A percentile compares a stretch with the other conserved stretches of the same genome.
Evolutionary conservation across 2,797 vertebrate species (phyloP).

Genomic region (Meda fulgida): DNA sequence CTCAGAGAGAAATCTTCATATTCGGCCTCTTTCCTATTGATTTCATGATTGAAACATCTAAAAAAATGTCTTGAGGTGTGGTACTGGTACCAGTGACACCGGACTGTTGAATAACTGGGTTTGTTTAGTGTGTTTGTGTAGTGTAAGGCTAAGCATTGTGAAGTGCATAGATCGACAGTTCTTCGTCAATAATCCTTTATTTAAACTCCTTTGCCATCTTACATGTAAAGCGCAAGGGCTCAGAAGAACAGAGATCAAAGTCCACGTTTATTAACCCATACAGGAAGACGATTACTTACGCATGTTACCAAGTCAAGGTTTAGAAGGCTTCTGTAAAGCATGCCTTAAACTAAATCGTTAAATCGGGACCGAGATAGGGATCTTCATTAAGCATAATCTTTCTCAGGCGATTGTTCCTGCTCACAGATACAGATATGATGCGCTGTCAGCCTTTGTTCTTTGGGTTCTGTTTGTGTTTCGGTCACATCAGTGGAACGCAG

Average conservation of each 20-base stretch:
- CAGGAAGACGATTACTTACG: conserved; percentile 34
- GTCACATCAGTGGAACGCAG: conserved; percentile 23
- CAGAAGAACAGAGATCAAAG: conserved; percentile 55
- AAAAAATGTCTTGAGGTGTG: too few relatives aligned
- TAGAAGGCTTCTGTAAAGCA: background rate
- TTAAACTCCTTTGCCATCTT: background rate
- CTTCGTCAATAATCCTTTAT: conserved; percentile 3
- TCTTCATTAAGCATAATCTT: background rate
- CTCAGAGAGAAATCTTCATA: too few relatives aligned
- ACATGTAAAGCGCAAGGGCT: too few relatives aligned
- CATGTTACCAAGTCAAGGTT: background rate
- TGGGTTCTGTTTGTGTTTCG: conserved; percentile 33
- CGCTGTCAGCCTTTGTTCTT: conserved; percentile 9
- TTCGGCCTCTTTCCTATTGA: too few relatives aligned
- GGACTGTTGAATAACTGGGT: too few relatives aligned
- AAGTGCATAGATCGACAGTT: background rate
- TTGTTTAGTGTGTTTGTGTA: too few relatives aligned
- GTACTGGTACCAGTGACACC: too few relatives aligned
- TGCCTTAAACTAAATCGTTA: background rate
- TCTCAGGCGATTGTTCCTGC: background rate
- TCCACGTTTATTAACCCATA: conserved; percentile 49
- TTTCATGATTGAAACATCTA: too few relatives aligned
- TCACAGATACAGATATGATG: conserved; percentile 13
- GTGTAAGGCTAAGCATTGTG: background rate
- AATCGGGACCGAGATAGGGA: background rate